These are phyloP conservation scores for Melinaea marsaeus DNA, from an alignment of 2,888 invertebrate genomes.

Conservation along the genomic window DNA sequence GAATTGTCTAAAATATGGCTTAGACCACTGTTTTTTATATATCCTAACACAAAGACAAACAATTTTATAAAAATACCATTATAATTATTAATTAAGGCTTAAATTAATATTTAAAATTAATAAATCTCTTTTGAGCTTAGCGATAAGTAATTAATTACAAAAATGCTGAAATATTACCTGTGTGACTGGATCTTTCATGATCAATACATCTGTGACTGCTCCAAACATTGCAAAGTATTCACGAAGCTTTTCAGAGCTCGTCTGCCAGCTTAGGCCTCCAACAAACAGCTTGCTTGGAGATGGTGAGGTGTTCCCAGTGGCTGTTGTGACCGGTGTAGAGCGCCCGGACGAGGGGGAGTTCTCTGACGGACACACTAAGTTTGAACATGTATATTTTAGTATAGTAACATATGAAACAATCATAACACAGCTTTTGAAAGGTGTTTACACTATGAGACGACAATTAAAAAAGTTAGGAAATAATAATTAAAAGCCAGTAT, in stretches of 20 bases:
- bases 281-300: slow-evolving; percentile 93
- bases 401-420: neutral
- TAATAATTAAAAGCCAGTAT: too few species aligned
- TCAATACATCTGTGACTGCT: slow-evolving; percentile 92
- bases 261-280: slow-evolving; percentile 95
- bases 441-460: too few species aligned
- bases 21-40: too few species aligned
- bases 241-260: slow-evolving; percentile 93
- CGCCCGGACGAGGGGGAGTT: slow-evolving; percentile 82
- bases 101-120: too few species aligned
- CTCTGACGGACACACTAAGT: slow-evolving; percentile 47
- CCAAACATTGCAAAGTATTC: slow-evolving; percentile 96
- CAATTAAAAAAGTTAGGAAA: too few species aligned
- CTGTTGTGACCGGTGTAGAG: slow-evolving; percentile 80
- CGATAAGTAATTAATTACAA: neutral
- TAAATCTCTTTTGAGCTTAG: too few species aligned
- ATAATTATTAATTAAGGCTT: too few species aligned
- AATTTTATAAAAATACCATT: too few species aligned
- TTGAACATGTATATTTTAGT: slow-evolving; percentile 1
- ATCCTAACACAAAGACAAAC: too few species aligned
- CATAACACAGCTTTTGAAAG: too few species aligned
- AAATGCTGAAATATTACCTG: slow-evolving; percentile 79
- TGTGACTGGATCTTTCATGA: slow-evolving; percentile 96
- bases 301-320: slow-evolving; percentile 60
- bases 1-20: too few species aligned